Evolutionary conservation across 2,797 vertebrate genomes (phyloP), one percentile per base, ranked within the genome.

Genomic region (Allobates femoralis): DNA sequence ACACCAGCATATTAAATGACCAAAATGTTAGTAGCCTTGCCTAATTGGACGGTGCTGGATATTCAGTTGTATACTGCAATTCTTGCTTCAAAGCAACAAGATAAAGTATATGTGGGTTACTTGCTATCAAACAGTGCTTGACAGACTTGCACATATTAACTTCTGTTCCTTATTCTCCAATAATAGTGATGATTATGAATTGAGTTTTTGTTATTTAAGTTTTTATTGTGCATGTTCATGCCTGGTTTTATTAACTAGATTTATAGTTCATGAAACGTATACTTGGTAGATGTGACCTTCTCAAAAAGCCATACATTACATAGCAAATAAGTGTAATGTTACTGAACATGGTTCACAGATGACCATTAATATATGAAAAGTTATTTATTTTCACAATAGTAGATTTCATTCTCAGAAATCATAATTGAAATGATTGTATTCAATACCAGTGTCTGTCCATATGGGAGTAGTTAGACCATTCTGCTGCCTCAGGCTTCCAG

Each of bases 391-490:
- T 75, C 46, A 11, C 16, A 26, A 30, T 26, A 53, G n/a, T 28
- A 75, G 73, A 53, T 53, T 28, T 53, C 2, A 51, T 50, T 50
- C 15, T 75, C 26, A 53, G n/a, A 75, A 75, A 75, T 51, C 18
- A 19, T 78, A 78, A 78, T 78, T 34, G 19, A 58, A 56, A 78
- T 78, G 53, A 78, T 78, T 78, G 53, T 55, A 78, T 21, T 30
- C 51, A 58, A n/a, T 21, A 30, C 11, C 58, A 18, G 51, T 58
- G 75, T 78, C 28, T 55, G 53, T 30, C 46, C 75, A 34, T 78
- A 28, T 53, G 28, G 18, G 75, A 78, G 75, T 58, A 78, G 46
- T 50, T 75, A 75, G 51, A 32, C 30, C 53, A 12, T 78, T 78
- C 75, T 78, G 75, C 28, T 78, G 75, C 75, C 75, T 55, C 75